These are phyloP conservation scores for Nephila pilipes DNA, from an alignment of 1,140 invertebrate species.

Conservation along the genomic window DNA sequence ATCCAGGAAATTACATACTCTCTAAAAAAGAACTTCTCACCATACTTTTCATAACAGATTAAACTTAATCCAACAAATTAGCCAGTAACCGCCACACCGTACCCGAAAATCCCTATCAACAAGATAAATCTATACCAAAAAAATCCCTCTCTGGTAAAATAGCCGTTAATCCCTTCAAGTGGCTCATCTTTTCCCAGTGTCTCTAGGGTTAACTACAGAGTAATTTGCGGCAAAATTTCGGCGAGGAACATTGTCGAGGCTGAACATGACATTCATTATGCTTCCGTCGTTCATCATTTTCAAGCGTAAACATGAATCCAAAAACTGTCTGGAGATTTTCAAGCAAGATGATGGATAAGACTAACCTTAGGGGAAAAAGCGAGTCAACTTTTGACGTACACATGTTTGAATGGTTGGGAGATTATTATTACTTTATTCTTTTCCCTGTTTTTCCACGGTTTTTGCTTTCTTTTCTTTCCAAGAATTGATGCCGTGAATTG, in stretches of 20 bases:
- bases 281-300: constrained; percentile 47
- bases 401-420: background rate
- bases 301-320: constrained; percentile 33
- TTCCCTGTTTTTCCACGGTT: background rate
- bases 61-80: constrained; percentile 53
- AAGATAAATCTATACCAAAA: background rate
- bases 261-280: constrained; percentile 56
- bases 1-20: background rate
- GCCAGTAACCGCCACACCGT: background rate
- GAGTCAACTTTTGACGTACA: constrained; percentile 27
- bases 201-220: constrained; percentile 26
- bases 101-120: background rate
- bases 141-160: background rate
- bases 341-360: constrained; percentile 36
- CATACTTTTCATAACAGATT: constrained; percentile 43
- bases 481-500: background rate
- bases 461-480: constrained; percentile 5
- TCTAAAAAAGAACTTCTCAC: background rate
- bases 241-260: background rate
- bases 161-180: constrained; percentile 22
- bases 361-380: background rate
- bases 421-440: constrained; percentile 10
- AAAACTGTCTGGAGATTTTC: constrained; percentile 22
- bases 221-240: constrained; percentile 45
- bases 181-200: background rate